A percentile compares a stretch with the other conserved stretches of the same genome.
Conservation (phyloP, 2,888 invertebrate species). For the Andrena praecox region DNA sequence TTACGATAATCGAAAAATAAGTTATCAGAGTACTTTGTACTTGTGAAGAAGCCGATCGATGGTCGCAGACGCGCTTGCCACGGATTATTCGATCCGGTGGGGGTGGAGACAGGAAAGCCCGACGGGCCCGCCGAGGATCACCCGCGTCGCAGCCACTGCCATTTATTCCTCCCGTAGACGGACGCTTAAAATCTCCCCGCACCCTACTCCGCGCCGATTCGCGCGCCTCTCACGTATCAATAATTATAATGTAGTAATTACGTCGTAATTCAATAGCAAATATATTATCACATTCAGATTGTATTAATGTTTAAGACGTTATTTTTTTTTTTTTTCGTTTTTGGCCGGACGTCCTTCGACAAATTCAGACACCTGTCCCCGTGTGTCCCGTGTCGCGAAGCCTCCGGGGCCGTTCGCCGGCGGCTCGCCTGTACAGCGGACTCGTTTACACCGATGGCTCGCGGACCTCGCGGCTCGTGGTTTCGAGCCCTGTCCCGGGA, state of each 20-base stretch:
- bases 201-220: conserved; percentile 64
- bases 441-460: no score
- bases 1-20: conserved; percentile 62
- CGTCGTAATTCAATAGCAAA: conserved; percentile 82
- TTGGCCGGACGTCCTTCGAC: conserved; percentile 70
- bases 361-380: conserved; percentile 55
- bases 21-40: conserved; percentile 63
- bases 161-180: conserved; percentile 47
- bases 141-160: conserved; percentile 32
- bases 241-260: conserved; percentile 71
- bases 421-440: no score
- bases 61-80: conserved; percentile 25
- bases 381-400: no score
- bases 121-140: conserved; percentile 34
- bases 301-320: conserved; percentile 83
- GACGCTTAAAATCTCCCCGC: conserved; percentile 64
- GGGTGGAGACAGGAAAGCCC: conserved; percentile 1
- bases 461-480: background rate
- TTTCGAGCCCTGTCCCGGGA: background rate
- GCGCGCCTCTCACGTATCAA: conserved; percentile 58
- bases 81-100: conserved; percentile 2
- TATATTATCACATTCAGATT: conserved; percentile 85
- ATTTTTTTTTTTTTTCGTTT: background rate
- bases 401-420: no score
- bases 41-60: conserved; percentile 58